phyloP scores from a whole-genome alignment of 2,888 invertebrate genomes.

The Uropetala carovei region DNA sequence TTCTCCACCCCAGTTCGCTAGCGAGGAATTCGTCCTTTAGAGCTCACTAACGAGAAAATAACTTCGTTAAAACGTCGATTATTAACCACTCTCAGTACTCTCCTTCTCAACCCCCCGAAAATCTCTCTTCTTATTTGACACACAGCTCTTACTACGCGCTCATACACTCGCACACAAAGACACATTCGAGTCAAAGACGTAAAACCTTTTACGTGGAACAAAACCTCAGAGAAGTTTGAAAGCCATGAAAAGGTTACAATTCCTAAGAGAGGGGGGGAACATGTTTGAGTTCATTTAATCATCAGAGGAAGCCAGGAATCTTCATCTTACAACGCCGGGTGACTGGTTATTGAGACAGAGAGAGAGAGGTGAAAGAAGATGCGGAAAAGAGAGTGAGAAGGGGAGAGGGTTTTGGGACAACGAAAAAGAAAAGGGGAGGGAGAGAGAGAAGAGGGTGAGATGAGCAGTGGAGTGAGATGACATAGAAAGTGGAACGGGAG shows the following conservation, averaged over 20 bases:
- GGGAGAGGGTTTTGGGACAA: no score
- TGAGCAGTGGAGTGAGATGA: background rate
- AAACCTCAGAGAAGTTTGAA: background rate
- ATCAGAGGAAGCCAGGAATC: background rate
- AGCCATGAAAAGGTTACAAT: background rate
- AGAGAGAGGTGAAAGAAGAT: background rate
- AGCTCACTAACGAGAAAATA: background rate
- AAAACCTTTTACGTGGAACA: background rate
- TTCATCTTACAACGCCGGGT: background rate
- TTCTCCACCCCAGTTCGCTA: background rate
- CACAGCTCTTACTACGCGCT: background rate
- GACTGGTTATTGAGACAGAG: background rate
- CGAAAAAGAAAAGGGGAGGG: background rate
- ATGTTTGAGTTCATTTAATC: background rate
- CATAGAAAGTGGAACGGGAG: background rate
- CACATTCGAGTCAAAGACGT: background rate
- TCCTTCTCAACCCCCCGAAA: background rate
- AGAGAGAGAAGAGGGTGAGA: background rate
- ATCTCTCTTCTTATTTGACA: background rate
- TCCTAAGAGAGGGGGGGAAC: background rate
- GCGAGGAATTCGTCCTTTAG: background rate
- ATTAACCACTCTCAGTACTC: background rate
- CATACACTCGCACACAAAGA: background rate
- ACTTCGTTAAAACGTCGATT: slow-evolving; percentile 13
- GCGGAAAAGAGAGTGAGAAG: background rate